Conservation (phyloP, 2,888 invertebrate genomes). For the Campoplex capitator region DNA sequence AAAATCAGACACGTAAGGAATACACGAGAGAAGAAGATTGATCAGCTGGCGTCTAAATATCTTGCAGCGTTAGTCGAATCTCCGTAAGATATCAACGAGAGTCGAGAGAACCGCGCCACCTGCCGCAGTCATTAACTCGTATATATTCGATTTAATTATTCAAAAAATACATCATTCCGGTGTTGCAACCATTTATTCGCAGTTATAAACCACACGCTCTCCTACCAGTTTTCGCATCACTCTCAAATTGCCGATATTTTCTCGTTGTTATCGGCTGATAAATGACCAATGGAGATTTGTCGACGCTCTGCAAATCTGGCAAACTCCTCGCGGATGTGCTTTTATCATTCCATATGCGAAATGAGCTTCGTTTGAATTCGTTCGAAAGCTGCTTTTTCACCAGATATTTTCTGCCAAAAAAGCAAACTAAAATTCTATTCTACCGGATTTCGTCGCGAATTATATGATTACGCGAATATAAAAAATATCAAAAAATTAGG, state of each 20-base stretch:
- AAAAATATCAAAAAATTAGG: no score
- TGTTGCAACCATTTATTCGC: neutral
- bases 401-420: no score
- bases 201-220: neutral
- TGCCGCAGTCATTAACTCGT: neutral
- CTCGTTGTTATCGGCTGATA: no score
- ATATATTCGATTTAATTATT: neutral
- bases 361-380: no score
- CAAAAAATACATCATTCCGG: neutral
- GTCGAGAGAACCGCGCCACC: constrained; percentile 29
- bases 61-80: constrained; percentile 2
- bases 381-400: no score
- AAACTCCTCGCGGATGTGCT: no score
- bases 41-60: constrained; percentile 51
- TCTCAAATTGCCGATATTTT: neutral
- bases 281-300: no score
- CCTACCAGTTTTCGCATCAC: neutral
- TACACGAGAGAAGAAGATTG: constrained; percentile 41
- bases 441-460: no score
- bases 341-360: no score
- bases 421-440: no score
- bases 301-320: no score
- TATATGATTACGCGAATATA: no score
- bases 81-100: constrained; percentile 7
- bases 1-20: constrained; percentile 37